Evolutionary conservation across 2,113 vertebrate species (phyloP).

Genomic region (Ovibos moschatus): DNA sequence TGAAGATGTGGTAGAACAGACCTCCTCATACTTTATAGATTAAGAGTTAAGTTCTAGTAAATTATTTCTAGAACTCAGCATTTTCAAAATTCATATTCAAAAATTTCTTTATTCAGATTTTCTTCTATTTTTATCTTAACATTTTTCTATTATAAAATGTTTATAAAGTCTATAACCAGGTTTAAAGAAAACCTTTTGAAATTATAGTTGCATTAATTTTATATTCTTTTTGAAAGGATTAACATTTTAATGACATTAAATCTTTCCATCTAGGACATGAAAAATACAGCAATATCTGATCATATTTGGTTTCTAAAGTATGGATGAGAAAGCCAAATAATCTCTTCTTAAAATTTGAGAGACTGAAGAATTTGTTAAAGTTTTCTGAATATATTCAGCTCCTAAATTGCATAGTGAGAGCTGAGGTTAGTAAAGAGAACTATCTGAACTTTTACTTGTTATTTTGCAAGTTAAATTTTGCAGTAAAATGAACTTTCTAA

Average conservation of each 20-base stretch:
- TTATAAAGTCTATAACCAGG: background rate
- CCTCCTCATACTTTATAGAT: background rate
- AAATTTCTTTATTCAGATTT: background rate
- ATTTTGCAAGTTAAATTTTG: background rate
- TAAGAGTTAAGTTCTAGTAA: background rate
- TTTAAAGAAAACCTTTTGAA: background rate
- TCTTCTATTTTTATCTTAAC: background rate
- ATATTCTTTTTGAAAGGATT: background rate
- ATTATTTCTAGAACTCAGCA: background rate
- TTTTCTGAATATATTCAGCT: background rate
- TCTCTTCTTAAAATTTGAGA: background rate
- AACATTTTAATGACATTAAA: background rate
- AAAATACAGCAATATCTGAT: background rate
- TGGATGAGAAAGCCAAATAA: background rate
- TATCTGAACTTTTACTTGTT: background rate
- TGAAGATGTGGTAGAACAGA: background rate
- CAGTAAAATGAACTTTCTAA: background rate
- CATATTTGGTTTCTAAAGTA: background rate
- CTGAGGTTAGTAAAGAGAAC: background rate
- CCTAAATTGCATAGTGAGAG: background rate
- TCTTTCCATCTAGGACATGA: background rate
- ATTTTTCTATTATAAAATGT: constrained; percentile 17
- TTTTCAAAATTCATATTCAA: background rate
- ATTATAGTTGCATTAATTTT: background rate
- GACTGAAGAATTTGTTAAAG: background rate